Base-by-base conservation (phyloP, 2,797 vertebrate species). In the Aselliscus stoliczkanus region DNA sequence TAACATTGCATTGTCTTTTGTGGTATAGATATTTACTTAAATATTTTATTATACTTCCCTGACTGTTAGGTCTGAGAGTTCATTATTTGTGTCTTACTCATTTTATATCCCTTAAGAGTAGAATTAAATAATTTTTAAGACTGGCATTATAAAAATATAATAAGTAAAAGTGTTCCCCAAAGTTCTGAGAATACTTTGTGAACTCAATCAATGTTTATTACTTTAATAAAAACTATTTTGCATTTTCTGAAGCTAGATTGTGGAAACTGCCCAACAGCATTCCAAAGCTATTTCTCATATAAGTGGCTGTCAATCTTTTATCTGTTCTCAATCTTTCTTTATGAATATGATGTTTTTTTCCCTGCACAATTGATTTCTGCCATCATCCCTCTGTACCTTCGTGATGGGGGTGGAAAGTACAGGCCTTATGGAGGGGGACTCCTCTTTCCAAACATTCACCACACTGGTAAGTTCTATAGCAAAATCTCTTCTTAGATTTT, bases 51-150 rank as follows among this genome's bases (percentile, higher is more conserved):
- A 56, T 73, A 44, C 4, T 39, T 73, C n/a, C 25, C 7, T 1
- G 54, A 14, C 39, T 80, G 5, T 27, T 72, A 65, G 18, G n/a
- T 69, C 31, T 81, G 8, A 50, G 23, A 92, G 39, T 42, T 93
- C 23, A 80, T 76, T 62, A 37, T 52, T 69, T 88, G 29, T 62
- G 15, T 50, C 31, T 75, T 95, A 85, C 10, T 84, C 23, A 83
- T 92, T 44, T 90, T 67, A 50, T 21, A 50, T 69, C 23, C 20
- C 20, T 13, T 77, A 82, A 87, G 21, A 91, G 52, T 4, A 86
- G 31, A 89, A 42, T 85, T 69, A 79, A 75, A 83, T 87, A 95
- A 87, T 58, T 91, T 92, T 90, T 65, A 90, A 95, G 54, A 70
- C 10, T 75, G 5, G 7, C 10, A 64, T 65, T 82, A 81, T 54